phyloP scores from a whole-genome alignment of 1,140 invertebrate genomes.

The Papilio polytes region DNA sequence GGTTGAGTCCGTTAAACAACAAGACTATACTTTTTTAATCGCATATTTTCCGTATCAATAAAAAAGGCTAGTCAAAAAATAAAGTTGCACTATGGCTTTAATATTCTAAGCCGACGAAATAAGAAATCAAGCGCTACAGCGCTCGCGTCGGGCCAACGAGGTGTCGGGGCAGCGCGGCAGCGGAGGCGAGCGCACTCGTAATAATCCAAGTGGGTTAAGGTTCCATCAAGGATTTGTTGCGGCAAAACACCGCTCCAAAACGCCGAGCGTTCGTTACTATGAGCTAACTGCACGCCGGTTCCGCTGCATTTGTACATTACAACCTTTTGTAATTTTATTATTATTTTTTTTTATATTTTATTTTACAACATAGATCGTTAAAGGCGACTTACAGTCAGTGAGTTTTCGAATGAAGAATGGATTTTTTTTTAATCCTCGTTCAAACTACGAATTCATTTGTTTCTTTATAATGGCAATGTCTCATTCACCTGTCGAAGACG shows the following conservation, averaged over 20 bases:
- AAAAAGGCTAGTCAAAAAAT: slow-evolving; percentile 32
- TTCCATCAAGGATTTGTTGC: slow-evolving; percentile 83
- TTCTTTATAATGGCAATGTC: slow-evolving; percentile 51
- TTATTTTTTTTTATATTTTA: slow-evolving; percentile 51
- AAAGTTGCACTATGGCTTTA: neutral
- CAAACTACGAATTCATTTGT: slow-evolving; percentile 43
- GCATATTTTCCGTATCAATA: neutral
- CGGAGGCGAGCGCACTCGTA: slow-evolving; percentile 74
- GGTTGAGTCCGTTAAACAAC: slow-evolving; percentile 56
- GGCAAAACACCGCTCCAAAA: slow-evolving; percentile 82
- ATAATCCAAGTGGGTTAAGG: slow-evolving; percentile 84
- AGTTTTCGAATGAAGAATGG: slow-evolving; percentile 53
- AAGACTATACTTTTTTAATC: neutral
- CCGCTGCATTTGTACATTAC: slow-evolving; percentile 76
- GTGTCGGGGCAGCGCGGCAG: slow-evolving; percentile 50
- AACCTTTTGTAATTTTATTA: slow-evolving; percentile 62
- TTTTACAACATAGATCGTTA: slow-evolving; percentile 54
- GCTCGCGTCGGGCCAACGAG: slow-evolving; percentile 66
- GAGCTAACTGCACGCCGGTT: slow-evolving; percentile 78
- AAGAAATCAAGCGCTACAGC: slow-evolving; percentile 68
- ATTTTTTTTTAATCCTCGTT: slow-evolving; percentile 45
- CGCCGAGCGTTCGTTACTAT: slow-evolving; percentile 75
- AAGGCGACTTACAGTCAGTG: slow-evolving; percentile 63
- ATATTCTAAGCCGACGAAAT: slow-evolving; percentile 50
- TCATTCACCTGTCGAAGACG: slow-evolving; percentile 65